Evolutionary conservation across 2,113 vertebrate species (phyloP), one percentile per base, ranked within the genome.

Genomic region (Suncus etruscus): DNA sequence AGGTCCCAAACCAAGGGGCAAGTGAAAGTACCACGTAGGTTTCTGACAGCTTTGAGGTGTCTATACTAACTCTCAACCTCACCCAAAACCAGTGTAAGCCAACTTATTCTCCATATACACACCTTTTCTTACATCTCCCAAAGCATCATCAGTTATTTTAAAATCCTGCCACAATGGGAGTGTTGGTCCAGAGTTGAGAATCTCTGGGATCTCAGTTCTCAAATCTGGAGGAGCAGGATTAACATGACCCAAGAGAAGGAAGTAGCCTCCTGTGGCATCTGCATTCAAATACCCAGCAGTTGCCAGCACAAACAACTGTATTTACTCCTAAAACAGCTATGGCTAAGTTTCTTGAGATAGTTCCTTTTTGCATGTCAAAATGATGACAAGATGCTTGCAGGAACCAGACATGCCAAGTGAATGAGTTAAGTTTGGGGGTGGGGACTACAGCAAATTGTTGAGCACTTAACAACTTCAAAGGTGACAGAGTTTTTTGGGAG

Each of bases 111-210:
- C 77, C 77, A 70, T 1, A 3, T 24, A 69, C 10, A 27, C 3
- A 25, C 7, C 51, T 0, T 1, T 27, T 3, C 0, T 6, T 3
- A 27, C 7, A 5, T 45, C 51, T 24, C n/a, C 61, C 6, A 5
- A 4, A 20, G 65, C 63, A 47, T 50, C 39, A 39, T 14, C 0
- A 32, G 61, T 75, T 74, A 70, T 2, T 16, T 8, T 61, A 77
- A 66, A 90, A 90, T 58, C n/a, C 80, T 77, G 15, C 22, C 50
- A 3, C 27, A 32, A 31, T 3, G 11, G 3, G 50, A n/a, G 48
- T 27, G 6, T 27, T 48, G 39, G 65, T 24, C 18, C 14, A 47
- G 50, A 63, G 83, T 65, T 47, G 20, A 72, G 66, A 39, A 31
- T 50, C 31, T 89, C 77, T n/a, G 58, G 72, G 68, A 80, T 31